Conservation (phyloP, 2,888 invertebrate species). For the Drosophila rellima region DNA sequence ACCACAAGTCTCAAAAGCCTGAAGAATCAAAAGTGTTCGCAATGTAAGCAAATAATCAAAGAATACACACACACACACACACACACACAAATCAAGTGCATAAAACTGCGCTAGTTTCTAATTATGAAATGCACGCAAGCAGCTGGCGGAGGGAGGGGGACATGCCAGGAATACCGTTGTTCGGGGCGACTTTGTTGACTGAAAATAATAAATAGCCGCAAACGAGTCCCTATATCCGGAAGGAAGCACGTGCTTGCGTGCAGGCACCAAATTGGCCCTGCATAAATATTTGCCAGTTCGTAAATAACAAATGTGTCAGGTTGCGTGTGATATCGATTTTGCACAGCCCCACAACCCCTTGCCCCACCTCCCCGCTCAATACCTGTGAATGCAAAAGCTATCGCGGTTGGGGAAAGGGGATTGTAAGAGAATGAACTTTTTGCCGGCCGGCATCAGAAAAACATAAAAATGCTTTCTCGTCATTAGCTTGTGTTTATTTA, state of each 20-base stretch:
- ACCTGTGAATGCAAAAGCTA: slow-evolving; percentile 6
- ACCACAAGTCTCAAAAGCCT: slow-evolving; percentile 7
- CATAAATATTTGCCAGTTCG: slow-evolving; percentile 63
- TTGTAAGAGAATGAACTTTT: neutral
- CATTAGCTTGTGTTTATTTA: slow-evolving; percentile 15
- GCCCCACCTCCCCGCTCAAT: neutral
- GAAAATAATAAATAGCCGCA: slow-evolving; percentile 73
- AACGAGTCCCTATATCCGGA: slow-evolving; percentile 10
- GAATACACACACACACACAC: slow-evolving; percentile 1
- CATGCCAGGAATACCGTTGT: slow-evolving; percentile 47
- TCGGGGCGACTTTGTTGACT: slow-evolving; percentile 57
- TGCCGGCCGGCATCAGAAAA: slow-evolving; percentile 26
- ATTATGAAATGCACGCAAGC: slow-evolving; percentile 51
- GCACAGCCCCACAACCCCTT: slow-evolving; percentile 24
- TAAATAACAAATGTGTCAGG: slow-evolving; percentile 45
- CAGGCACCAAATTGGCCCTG: slow-evolving; percentile 51
- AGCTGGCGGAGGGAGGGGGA: neutral
- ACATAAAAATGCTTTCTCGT: neutral
- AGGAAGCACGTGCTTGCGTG: slow-evolving; percentile 75
- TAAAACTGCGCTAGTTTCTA: slow-evolving; percentile 17
- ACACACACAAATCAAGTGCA: slow-evolving; percentile 20
- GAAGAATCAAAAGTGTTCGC: slow-evolving; percentile 6
- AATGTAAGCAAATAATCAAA: slow-evolving; percentile 61
- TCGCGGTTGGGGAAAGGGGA: neutral
- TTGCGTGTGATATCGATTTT: slow-evolving; percentile 68